These are phyloP conservation scores for Spodoptera exigua DNA, from an alignment of 2,888 invertebrate species.

Conservation along the genomic window DNA sequence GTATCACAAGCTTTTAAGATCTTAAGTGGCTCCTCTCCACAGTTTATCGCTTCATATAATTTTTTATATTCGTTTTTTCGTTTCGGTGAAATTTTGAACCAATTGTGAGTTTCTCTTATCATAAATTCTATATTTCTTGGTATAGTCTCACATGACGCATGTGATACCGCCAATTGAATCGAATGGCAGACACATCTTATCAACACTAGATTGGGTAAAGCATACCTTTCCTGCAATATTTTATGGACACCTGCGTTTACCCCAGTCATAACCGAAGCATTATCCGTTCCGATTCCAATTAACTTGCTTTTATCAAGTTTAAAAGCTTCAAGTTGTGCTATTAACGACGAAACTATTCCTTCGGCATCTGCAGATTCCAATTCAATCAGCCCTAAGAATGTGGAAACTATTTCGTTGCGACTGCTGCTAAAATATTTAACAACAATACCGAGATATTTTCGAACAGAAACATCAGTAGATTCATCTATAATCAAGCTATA, in stretches of 20 bases:
- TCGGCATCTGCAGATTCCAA: slow-evolving; percentile 19
- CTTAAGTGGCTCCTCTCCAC: not conserved
- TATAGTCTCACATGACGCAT: slow-evolving; percentile 39
- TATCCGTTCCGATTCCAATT: slow-evolving; percentile 68
- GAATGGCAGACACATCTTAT: slow-evolving; percentile 70
- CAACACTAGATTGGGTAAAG: slow-evolving; percentile 59
- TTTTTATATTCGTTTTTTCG: not conserved
- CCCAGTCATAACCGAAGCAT: slow-evolving; percentile 8
- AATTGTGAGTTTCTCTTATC: slow-evolving; percentile 57
- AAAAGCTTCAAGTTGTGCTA: slow-evolving; percentile 31
- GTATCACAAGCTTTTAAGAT: not conserved
- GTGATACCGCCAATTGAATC: slow-evolving; percentile 53
- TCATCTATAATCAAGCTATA: slow-evolving; percentile 47
- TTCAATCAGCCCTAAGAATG: not conserved
- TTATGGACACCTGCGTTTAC: slow-evolving; percentile 15
- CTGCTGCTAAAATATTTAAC: not conserved
- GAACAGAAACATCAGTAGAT: slow-evolving; percentile 44
- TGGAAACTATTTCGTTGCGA: not conserved
- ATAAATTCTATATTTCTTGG: slow-evolving; percentile 66
- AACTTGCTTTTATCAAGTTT: slow-evolving; percentile 38
- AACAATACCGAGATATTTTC: slow-evolving; percentile 35
- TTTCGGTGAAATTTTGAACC: slow-evolving; percentile 59
- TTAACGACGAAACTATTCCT: slow-evolving; percentile 37
- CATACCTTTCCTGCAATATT: slow-evolving; percentile 62
- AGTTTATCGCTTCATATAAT: not conserved